Conservation (phyloP, 1,140 invertebrate genomes). For the Aphidius gifuensis region DNA sequence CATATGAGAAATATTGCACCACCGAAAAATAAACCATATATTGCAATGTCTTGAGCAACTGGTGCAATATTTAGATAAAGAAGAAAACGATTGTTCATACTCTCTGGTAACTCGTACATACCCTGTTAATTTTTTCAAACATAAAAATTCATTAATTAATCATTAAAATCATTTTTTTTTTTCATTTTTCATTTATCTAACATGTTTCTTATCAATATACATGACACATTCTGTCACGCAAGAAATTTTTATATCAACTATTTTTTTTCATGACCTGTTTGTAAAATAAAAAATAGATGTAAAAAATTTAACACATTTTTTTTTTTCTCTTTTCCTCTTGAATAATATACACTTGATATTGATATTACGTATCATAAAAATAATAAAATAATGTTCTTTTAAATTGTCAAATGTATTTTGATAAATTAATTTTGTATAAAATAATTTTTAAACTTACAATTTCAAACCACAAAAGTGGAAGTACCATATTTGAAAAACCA, state of each 20-base stretch:
- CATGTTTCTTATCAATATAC: no score
- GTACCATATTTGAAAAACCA: slow-evolving; percentile 64
- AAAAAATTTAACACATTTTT: no score
- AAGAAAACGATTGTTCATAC: slow-evolving; percentile 63
- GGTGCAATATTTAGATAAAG: slow-evolving; percentile 71
- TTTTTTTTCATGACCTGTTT: no score
- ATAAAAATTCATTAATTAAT: slow-evolving; percentile 10
- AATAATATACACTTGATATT: no score
- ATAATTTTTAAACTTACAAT: slow-evolving; percentile 64
- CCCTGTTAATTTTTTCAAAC: slow-evolving; percentile 53
- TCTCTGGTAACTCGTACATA: slow-evolving; percentile 64
- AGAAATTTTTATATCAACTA: no score
- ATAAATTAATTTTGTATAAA: no score
- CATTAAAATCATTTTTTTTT: slow-evolving; percentile 1
- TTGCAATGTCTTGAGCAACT: slow-evolving; percentile 56
- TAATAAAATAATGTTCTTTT: no score
- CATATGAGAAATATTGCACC: slow-evolving; percentile 57
- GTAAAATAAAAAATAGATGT: no score
- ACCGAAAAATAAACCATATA: slow-evolving; percentile 60
- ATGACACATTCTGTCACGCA: no score
- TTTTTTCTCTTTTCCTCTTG: no score
- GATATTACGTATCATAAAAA: no score
- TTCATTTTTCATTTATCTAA: neutral
- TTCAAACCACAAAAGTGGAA: slow-evolving; percentile 80
- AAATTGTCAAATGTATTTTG: no score